Percentiles rank a stretch among this genome's conserved stretches.
phyloP scores from a whole-genome alignment of 1,140 invertebrate species.

The Phymastichus coffea region DNA sequence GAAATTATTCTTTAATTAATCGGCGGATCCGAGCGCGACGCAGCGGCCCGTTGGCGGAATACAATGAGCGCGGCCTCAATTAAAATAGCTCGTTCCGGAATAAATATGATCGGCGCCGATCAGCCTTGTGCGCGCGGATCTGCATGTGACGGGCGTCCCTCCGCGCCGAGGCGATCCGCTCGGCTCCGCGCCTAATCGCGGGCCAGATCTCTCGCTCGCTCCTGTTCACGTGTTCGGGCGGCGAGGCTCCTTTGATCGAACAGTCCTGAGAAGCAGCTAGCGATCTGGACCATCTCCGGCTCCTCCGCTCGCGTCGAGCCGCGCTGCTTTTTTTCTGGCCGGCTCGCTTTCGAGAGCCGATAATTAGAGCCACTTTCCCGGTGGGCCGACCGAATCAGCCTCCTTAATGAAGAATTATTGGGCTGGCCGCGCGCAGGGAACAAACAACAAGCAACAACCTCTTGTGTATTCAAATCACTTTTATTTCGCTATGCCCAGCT shows the following conservation, averaged over 20 bases:
- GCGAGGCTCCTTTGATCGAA: slow-evolving; percentile 35
- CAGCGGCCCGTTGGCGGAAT: slow-evolving; percentile 20
- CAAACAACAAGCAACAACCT: too few relatives aligned
- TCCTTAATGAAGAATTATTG: too few relatives aligned
- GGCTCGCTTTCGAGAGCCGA: too few relatives aligned
- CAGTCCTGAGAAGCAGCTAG: slow-evolving; percentile 30
- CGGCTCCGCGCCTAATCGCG: slow-evolving; percentile 22
- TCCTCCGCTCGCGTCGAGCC: not conserved
- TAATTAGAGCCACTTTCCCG: too few relatives aligned
- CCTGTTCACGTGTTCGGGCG: slow-evolving; percentile 8
- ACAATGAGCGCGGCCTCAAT: slow-evolving; percentile 3
- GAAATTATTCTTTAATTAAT: slow-evolving; percentile 61
- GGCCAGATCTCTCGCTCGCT: slow-evolving; percentile 10
- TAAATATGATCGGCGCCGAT: too few relatives aligned
- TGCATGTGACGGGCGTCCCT: slow-evolving; percentile 40
- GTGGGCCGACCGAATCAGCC: too few relatives aligned
- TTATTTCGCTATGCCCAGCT: slow-evolving; percentile 55
- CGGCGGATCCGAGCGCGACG: slow-evolving; percentile 47
- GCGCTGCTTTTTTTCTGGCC: slow-evolving; percentile 13
- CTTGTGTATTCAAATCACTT: slow-evolving; percentile 57
- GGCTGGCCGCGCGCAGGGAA: too few relatives aligned
- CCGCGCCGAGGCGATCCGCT: slow-evolving; percentile 29
- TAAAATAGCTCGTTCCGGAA: slow-evolving; percentile 33
- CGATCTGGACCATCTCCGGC: slow-evolving; percentile 24
- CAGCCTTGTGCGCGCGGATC: too few relatives aligned